These are phyloP conservation scores for Machimus rusticus DNA, from an alignment of 2,888 invertebrate species.

Conservation along the genomic window DNA sequence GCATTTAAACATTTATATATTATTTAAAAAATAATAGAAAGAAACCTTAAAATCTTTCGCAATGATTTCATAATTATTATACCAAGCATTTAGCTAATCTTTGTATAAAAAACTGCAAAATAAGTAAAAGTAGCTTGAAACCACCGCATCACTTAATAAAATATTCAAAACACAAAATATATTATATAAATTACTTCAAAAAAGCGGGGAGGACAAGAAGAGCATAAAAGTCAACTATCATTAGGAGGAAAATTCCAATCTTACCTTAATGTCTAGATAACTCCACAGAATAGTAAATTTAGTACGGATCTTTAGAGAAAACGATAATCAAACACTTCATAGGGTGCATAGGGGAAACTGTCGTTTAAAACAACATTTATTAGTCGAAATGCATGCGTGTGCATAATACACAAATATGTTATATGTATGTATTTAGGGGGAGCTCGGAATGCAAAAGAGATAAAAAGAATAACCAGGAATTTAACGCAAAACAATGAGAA, in stretches of 20 bases:
- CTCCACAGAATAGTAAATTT: constrained; percentile 21
- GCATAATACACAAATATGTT: constrained; percentile 37
- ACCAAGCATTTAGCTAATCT: neutral
- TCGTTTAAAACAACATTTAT: constrained; percentile 48
- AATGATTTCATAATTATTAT: neutral
- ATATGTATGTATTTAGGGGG: neutral
- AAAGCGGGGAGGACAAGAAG: neutral
- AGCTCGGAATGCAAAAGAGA: neutral
- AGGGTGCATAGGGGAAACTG: constrained; percentile 63
- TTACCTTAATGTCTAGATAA: constrained; percentile 9
- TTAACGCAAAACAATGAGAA: neutral
- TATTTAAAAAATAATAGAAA: neutral
- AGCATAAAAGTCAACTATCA: neutral
- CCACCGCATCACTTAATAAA: constrained; percentile 6
- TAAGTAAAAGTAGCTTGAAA: neutral
- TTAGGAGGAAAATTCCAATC: neutral
- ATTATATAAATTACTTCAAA: neutral
- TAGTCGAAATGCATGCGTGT: constrained; percentile 46
- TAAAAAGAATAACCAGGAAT: neutral
- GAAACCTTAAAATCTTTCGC: neutral
- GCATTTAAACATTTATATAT: neutral
- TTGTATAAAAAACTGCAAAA: neutral
- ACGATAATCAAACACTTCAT: constrained; percentile 62
- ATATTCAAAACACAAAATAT: constrained; percentile 3
- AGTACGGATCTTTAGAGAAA: constrained; percentile 55